Base-by-base conservation (phyloP, 2,113 vertebrate genomes). In the Nannobrachium achirus region DNA sequence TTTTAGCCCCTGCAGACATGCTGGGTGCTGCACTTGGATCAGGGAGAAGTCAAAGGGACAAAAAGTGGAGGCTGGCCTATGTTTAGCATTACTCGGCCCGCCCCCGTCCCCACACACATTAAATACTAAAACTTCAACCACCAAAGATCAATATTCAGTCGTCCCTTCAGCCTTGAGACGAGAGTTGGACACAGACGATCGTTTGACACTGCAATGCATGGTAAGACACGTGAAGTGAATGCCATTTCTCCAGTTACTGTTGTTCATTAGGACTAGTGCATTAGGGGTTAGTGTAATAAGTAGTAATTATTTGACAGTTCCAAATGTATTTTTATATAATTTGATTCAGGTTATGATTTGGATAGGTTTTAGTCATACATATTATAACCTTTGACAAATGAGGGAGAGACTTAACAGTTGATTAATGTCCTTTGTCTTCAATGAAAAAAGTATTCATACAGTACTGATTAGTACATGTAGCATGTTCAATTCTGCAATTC, bases 21-120 rank as follows among this genome's bases (percentile, higher is more conserved):
- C 25, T 6, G 14, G 79, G 51, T 65, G 51, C 71, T 85, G 81
- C 61, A 78, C 84, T 88, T 88, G 81, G 76, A 69, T 68, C 56
- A 4, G 57, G 10, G 57, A 57, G 76, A 67, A 52, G 74, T 89
- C 42, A 86, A 83, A 88, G 16, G 62, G 42, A 67, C n/a, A 16
- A 70, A 65, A 25, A 40, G 48, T 8, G 92, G 94, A 93, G 95
- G 95, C 88, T 73, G 93, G 88, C 78, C 90, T 73, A 84, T 92
- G 94, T 94, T 92, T 95, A 93, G 91, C 91, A 90, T 95, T 94
- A 92, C 93, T 89, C 82, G 69, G 81, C 83, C 79, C 91, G 82
- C 89, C 86, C 69, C 88, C 84, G 81, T 55, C 51, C 71, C 13
- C 48, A 3, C 53, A 76, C 71, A 60, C 71, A 91, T 94, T 91